phyloP scores from a whole-genome alignment of 2,888 invertebrate genomes.

The Capitulum mitella region DNA sequence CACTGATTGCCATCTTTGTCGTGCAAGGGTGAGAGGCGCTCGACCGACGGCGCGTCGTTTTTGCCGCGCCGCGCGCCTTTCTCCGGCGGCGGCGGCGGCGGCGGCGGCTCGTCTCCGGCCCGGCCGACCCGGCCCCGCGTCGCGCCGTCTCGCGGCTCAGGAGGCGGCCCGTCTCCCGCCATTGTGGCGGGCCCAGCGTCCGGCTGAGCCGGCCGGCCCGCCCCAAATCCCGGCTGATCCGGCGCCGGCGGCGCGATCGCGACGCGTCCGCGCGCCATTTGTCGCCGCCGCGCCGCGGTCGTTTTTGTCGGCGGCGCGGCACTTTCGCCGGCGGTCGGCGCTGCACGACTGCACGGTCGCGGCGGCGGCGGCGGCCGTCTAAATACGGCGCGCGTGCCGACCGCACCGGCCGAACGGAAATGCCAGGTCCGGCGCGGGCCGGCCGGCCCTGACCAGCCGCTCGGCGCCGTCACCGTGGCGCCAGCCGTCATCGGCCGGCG shows the following conservation, averaged over 20 bases:
- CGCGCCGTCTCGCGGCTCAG: background rate
- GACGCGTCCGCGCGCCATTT: conserved; percentile 28
- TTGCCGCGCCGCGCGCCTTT: conserved; percentile 30
- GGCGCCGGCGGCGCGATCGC: conserved; percentile 3
- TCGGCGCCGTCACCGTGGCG: background rate
- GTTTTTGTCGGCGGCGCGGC: conserved; percentile 25
- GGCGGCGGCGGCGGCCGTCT: background rate
- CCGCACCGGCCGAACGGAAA: background rate
- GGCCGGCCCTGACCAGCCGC: background rate
- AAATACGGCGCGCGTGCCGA: background rate
- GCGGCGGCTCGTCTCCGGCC: conserved; percentile 25
- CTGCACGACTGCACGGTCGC: background rate
- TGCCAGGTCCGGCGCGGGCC: background rate
- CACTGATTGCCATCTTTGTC: conserved; percentile 17
- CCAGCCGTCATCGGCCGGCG: no score
- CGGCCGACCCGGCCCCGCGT: conserved; percentile 28
- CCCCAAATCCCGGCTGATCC: conserved; percentile 29
- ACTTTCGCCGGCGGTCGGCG: background rate
- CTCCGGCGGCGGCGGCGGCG: conserved; percentile 19
- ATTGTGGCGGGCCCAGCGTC: conserved; percentile 12
- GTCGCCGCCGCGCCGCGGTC: conserved; percentile 31
- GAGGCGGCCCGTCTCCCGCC: background rate
- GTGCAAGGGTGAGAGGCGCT: conserved; percentile 25
- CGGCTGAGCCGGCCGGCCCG: conserved; percentile 32
- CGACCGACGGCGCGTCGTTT: conserved; percentile 31